Evolutionary conservation across 2,888 invertebrate species (phyloP), one percentile per base, ranked within the genome.

Genomic region (Sussaba pulchella): DNA sequence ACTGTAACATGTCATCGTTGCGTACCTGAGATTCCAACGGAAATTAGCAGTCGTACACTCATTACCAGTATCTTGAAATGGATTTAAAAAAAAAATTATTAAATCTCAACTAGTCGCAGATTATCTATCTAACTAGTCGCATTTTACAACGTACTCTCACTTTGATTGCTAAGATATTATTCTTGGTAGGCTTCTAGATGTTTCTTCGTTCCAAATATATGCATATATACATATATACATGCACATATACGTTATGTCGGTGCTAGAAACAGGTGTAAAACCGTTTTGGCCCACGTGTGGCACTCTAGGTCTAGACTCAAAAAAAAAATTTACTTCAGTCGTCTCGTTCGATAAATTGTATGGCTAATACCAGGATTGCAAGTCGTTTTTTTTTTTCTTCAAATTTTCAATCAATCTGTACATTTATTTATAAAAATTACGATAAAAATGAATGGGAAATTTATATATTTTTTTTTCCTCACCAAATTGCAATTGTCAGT

Each of bases 241-340:
- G 12, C 31, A 19, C 14, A 12, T 39, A 59, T 41, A 59, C 43
- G 12, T 41, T 45, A 74, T 36, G 43, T 57, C 14, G 24, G 57
- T 45, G 63, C n/a, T 66, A 59, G 66, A 36, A 69, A 74, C 45
- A 54, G 24, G 57, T 36, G 61, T 50, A 50, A 50, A 75, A 41
- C n/a, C n/a, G 31, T 31, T 67, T 75, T n/a, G 26, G 17, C 39
- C 41, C 21, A 43, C 26, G 26, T 17, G 24, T 43, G 24, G 43
- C 36, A 52, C 41, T 72, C 36, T 72, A 39, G 41, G 31, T 21
- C 57, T 74, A 59, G 24, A 14, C 54, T 74, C 17, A 1, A 57
- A 67, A 31, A n/a, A n/a, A 21, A 41, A 47, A 69, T 47, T 52
- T 24, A 41, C 41, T 24, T 63, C 24, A 72, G 17, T 39, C 54